These are phyloP conservation scores for Mycalesis mineus DNA, from an alignment of 2,888 invertebrate genomes.

Conservation along the genomic window DNA sequence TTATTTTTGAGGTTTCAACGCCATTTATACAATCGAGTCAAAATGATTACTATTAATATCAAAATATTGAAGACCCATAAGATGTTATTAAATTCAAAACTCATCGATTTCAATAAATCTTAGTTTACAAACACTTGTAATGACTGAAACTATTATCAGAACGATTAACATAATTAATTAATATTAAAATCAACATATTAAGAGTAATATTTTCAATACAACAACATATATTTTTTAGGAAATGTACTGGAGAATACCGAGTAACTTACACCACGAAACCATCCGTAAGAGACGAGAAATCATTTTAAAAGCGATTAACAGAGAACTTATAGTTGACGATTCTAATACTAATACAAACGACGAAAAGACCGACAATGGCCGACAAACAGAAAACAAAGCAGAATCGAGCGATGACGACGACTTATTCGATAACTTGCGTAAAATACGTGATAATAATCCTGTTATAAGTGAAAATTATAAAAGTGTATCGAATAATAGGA, in stretches of 20 bases:
- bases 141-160: too few relatives aligned
- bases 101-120: too few relatives aligned
- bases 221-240: constrained; percentile 81
- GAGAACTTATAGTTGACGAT: constrained; percentile 59
- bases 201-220: too few relatives aligned
- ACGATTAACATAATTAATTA: too few relatives aligned
- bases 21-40: too few relatives aligned
- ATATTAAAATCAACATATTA: too few relatives aligned
- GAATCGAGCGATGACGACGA: constrained; percentile 50
- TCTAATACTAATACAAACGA: constrained; percentile 16
- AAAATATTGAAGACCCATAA: too few relatives aligned
- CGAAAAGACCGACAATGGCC: constrained; percentile 6
- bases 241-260: constrained; percentile 92
- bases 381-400: constrained; percentile 21
- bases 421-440: constrained; percentile 63
- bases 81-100: too few relatives aligned
- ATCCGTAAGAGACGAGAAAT: constrained; percentile 77
- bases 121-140: too few relatives aligned
- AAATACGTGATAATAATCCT: constrained; percentile 44
- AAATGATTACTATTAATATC: too few relatives aligned
- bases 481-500: constrained; percentile 2
- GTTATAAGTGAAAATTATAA: constrained; percentile 1
- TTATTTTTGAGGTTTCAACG: too few relatives aligned
- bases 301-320: constrained; percentile 76
- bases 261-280: constrained; percentile 74